phyloP scores from a whole-genome alignment of 2,888 invertebrate species.

The Amphipyra tragopoginis region DNA sequence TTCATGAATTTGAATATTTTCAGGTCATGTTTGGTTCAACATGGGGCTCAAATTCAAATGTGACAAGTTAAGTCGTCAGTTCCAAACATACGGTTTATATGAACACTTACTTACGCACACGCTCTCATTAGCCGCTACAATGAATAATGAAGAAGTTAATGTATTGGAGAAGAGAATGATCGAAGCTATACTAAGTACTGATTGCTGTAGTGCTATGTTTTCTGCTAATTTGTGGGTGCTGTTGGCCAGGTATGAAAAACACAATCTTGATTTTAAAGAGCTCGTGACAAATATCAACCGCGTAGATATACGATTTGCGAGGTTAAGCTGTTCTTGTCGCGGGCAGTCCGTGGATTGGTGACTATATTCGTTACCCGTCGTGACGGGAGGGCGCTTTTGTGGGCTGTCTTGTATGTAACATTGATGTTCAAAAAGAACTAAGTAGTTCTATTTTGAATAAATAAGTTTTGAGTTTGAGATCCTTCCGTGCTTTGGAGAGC shows the following conservation, averaged over 20 bases:
- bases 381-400: too few relatives aligned
- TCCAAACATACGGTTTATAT: slow-evolving; percentile 65
- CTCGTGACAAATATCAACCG: too few relatives aligned
- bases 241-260: slow-evolving; percentile 71
- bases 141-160: slow-evolving; percentile 67
- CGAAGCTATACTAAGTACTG: slow-evolving; percentile 70
- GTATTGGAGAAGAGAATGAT: slow-evolving; percentile 70
- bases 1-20: slow-evolving; percentile 42
- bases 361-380: too few relatives aligned
- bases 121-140: slow-evolving; percentile 62
- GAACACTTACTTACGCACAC: slow-evolving; percentile 71
- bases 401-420: too few relatives aligned
- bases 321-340: too few relatives aligned
- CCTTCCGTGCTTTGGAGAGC: too few relatives aligned
- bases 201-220: slow-evolving; percentile 74
- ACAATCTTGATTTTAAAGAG: neutral
- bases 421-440: too few relatives aligned
- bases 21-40: slow-evolving; percentile 77
- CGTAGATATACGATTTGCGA: too few relatives aligned
- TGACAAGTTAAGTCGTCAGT: slow-evolving; percentile 33
- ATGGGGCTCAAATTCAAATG: slow-evolving; percentile 64
- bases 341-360: too few relatives aligned
- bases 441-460: too few relatives aligned
- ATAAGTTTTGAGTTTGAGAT: too few relatives aligned
- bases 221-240: slow-evolving; percentile 77